Conservation (phyloP, 2,797 vertebrate genomes). For the Hipposideros larvatus region DNA sequence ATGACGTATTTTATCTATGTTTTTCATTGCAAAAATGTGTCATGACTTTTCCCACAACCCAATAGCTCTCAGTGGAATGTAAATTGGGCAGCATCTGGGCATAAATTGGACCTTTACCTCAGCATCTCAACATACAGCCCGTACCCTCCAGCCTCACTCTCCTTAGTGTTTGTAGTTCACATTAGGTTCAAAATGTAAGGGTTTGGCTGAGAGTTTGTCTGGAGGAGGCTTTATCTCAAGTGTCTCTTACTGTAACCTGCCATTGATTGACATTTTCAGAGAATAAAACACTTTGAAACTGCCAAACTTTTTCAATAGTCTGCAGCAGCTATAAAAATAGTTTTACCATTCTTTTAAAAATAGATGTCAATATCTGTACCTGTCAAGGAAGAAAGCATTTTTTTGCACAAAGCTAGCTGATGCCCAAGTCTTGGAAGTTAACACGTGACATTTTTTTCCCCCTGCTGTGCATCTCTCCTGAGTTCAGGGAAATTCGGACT, state of each 20-base stretch:
- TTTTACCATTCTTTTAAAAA: conserved; percentile 32
- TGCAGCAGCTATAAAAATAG: conserved; percentile 70
- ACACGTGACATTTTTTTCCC: background rate
- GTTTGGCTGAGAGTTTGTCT: conserved; percentile 5
- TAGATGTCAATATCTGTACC: conserved; percentile 46
- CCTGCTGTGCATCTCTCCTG: background rate
- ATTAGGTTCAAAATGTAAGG: background rate
- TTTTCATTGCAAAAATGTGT: no score
- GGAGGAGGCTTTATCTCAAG: background rate
- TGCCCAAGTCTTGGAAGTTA: conserved; percentile 18
- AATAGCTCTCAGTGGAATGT: background rate
- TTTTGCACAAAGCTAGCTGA: conserved; percentile 41
- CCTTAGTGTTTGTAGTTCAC: background rate
- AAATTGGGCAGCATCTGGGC: background rate
- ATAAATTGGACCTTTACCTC: background rate
- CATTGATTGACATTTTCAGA: conserved; percentile 64
- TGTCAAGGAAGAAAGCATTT: conserved; percentile 41
- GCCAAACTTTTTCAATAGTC: conserved; percentile 39
- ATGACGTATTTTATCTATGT: no score
- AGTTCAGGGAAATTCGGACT: background rate
- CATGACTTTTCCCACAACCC: no score
- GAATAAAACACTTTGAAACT: conserved; percentile 63
- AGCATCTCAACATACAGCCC: background rate
- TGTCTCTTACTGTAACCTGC: conserved; percentile 18
- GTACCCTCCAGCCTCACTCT: background rate